Evolutionary conservation across 2,113 vertebrate genomes (phyloP), one percentile per base, ranked within the genome.

Genomic region (Gallinago jamesoni): DNA sequence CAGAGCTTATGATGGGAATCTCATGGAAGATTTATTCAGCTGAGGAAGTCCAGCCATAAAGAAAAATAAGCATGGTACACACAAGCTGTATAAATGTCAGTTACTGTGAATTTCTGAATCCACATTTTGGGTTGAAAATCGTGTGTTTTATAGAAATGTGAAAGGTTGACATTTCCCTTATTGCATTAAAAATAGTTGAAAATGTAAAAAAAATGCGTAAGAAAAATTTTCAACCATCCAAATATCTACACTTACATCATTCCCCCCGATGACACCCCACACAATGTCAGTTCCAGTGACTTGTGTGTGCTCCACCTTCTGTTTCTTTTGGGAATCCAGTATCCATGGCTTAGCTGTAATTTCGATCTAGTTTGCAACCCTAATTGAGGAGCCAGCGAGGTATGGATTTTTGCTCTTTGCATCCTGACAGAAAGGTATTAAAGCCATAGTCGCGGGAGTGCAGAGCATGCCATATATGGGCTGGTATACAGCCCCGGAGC

Each of bases 11-110:
- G 39, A 75, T 87, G 84, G 25, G 76, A 72, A 30, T 84, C 73
- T 93, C 33, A 33, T 78, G 56, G 60, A 87, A 89, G 73, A 94
- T 91, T 93, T 89, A 84, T 89, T 74, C 43, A 89, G 45, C 63
- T 80, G 83, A 80, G 72, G 59, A 88, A 21, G 41, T 64, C 18
- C 23, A 67, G 11, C 11, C 68, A 19, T 41, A 56, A 89, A 78
- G 64, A 47, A 74, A 77, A 89, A 21, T 11, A 74, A 55, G 18
- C 17, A 9, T 63, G 28, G 17, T 50, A 63, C 18, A 19, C 84
- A 17, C 16, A 30, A 60, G 52, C 33, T 43, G 4, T 84, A 1
- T 68, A 43, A 59, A 18, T 72, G 20, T 60, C 0, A 0, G 10
- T 89, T 90, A 78, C 39, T 72, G 12, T 68, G 66, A 39, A 60